Base-by-base conservation (phyloP, 2,888 invertebrate genomes). In the Xestoiulus laeticollis region DNA sequence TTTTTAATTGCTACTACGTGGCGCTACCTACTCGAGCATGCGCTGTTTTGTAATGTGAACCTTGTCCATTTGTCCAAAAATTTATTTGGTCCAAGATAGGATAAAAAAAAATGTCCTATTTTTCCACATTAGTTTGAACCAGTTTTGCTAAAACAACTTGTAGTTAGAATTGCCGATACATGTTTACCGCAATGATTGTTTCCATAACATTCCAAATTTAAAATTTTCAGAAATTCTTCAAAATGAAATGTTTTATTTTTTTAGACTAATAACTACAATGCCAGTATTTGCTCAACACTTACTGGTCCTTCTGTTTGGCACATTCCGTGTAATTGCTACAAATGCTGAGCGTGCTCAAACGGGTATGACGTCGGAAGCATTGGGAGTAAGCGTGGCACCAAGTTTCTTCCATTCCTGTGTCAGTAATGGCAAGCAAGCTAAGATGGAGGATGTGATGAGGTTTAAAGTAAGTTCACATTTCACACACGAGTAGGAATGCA, bases 401-500 rank as follows among this genome's bases (percentile, higher is more conserved):
- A 98, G 97, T 90, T 97, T 98, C 93, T 98, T 98, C 93, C 98
- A 98, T 93, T 96, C 97, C 90, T 98, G 98, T 93, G 97, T 98
- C 91, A 96, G 96, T 91, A 97, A 97, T 92, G 98, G 97, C 89
- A 96, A 97, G 93, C 96, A 97, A 86, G 98, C 98, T 89, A 96
- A 96, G 92, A 97, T 98, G 96, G 97, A 98, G 93, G 98, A 98
- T 93, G 97, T 98, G 88, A 95, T 97, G 92, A 94, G 97, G 91
- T 98, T 96, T 93, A 97, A 97, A 96, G 97, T 97, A 92, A 93
- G 93, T 48, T 84, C 43, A 48, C 43, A 87, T 87, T 30, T 30
- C 30, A 16, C 26, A 10, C 19, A 33, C 19, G 78, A 87, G 30
- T 86, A 12, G 43, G 43, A 86, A 78, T 78, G 78, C 30, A 78